Percentiles rank a stretch among this genome's conserved stretches.
Conservation (phyloP, 2,797 vertebrate species). For the Mus minutoides region DNA sequence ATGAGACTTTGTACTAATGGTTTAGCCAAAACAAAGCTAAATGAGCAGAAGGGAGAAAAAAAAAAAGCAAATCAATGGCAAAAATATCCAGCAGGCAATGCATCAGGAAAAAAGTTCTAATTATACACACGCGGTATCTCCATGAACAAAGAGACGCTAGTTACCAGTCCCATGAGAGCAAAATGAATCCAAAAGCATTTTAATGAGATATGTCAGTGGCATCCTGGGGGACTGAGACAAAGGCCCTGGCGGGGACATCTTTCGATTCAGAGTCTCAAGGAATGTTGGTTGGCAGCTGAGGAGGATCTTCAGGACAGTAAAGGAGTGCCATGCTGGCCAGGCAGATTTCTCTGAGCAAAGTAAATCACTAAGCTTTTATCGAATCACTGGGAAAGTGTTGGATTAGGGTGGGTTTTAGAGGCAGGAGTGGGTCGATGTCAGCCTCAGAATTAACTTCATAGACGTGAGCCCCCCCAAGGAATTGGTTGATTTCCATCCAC, state of each 20-base stretch:
- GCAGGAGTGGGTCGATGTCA: neutral
- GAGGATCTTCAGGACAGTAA: neutral
- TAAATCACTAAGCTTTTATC: neutral
- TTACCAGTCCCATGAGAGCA: neutral
- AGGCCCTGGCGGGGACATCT: neutral
- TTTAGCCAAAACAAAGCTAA: slow-evolving; percentile 43
- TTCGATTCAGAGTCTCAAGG: neutral
- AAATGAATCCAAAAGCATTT: slow-evolving; percentile 41
- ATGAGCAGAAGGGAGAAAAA: neutral
- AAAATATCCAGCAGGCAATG: slow-evolving; percentile 6
- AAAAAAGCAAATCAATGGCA: slow-evolving; percentile 1
- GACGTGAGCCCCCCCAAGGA: neutral
- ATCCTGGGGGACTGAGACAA: neutral
- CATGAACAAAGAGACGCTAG: neutral
- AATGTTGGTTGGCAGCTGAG: neutral
- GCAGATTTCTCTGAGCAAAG: neutral
- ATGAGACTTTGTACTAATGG: slow-evolving; percentile 39
- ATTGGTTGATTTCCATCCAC: neutral
- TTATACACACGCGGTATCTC: slow-evolving; percentile 18
- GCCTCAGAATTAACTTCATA: neutral
- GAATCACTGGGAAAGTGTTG: neutral
- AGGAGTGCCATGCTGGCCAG: neutral
- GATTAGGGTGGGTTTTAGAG: neutral
- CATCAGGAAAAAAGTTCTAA: neutral
- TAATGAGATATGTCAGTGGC: neutral